These are phyloP conservation scores for Zootermopsis nevadensis DNA, from an alignment of 2,888 invertebrate species.

Conservation along the genomic window DNA sequence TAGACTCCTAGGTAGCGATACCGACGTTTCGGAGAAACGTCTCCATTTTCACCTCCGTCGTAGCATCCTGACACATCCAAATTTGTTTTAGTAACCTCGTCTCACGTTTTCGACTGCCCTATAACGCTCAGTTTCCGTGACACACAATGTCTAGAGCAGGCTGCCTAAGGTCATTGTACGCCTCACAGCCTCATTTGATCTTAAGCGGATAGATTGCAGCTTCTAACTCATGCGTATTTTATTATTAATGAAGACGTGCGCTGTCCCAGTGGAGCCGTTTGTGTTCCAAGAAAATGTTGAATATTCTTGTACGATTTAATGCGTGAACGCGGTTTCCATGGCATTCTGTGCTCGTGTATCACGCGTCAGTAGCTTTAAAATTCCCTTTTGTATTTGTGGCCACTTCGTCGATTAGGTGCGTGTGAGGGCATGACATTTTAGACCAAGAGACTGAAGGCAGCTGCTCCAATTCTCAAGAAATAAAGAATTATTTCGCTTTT, in stretches of 20 bases:
- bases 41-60: too few relatives aligned
- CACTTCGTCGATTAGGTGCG: constrained; percentile 4
- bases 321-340: background rate
- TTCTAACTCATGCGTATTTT: constrained; percentile 14
- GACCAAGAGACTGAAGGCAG: too few relatives aligned
- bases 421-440: too few relatives aligned
- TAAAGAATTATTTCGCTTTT: background rate
- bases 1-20: too few relatives aligned
- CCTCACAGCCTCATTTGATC: constrained; percentile 13
- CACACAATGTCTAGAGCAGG: too few relatives aligned
- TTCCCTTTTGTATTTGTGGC: constrained; percentile 18
- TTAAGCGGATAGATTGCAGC: constrained; percentile 14
- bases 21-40: too few relatives aligned
- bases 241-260: constrained; percentile 34
- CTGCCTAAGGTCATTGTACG: background rate
- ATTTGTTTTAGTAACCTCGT: too few relatives aligned
- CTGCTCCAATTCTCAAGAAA: background rate
- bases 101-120: too few relatives aligned
- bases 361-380: background rate
- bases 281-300: background rate
- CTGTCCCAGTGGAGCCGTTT: constrained; percentile 13
- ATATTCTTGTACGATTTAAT: constrained; percentile 27
- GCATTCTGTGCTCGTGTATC: constrained; percentile 11
- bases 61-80: too few relatives aligned
- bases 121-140: too few relatives aligned